Percentiles rank a stretch among this genome's conserved stretches.
Evolutionary conservation across 2,888 invertebrate species (phyloP).

Genomic region (Acanthopleura granulata): DNA sequence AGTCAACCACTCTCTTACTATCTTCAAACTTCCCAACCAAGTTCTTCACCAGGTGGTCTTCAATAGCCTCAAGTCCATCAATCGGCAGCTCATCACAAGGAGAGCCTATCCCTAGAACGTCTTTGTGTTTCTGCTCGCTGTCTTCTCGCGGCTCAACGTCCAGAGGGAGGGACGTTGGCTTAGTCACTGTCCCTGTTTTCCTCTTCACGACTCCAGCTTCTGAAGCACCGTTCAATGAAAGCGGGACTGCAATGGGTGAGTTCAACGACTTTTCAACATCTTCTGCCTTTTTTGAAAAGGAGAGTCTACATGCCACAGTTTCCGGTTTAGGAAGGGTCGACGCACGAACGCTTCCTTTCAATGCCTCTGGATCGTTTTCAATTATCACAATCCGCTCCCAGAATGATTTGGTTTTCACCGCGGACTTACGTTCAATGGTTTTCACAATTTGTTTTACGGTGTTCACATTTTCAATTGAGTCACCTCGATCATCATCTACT

Average conservation of each 20-base stretch:
- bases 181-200: not conserved
- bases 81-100: not conserved
- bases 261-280: not conserved
- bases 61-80: conserved; percentile 8
- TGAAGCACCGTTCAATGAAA: not conserved
- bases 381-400: conserved; percentile 11
- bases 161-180: not conserved
- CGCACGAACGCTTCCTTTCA: not conserved
- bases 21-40: conserved; percentile 12
- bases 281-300: not conserved
- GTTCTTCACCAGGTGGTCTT: conserved; percentile 14
- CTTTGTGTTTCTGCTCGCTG: not conserved
- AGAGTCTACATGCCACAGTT: not conserved
- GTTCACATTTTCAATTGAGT: not conserved
- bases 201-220: not conserved
- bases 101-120: not conserved
- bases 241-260: not conserved
- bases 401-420: not conserved
- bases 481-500: not conserved
- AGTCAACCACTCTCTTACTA: not conserved
- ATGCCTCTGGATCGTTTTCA: not conserved
- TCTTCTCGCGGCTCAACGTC: not conserved
- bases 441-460: conserved; percentile 4
- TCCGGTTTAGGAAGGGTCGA: not conserved
- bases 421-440: not conserved